Conservation (phyloP, 1,140 invertebrate species). For the Aethina tumida region DNA sequence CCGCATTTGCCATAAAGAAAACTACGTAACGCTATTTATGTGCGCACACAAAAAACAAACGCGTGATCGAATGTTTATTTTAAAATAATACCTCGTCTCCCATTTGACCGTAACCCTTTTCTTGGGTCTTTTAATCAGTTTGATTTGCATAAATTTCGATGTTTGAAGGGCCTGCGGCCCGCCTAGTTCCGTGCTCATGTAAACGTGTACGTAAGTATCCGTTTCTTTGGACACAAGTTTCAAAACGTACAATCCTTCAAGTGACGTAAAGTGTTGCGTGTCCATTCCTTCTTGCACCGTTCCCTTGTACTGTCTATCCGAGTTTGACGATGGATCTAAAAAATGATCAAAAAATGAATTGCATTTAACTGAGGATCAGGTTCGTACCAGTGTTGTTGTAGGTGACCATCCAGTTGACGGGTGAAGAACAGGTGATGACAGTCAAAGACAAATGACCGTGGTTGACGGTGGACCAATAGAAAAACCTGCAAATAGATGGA, state of each 20-base stretch:
- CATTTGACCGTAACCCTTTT: constrained; percentile 33
- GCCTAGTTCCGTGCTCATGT: constrained; percentile 31
- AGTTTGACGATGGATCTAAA: background rate
- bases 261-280: constrained; percentile 10
- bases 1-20: constrained; percentile 3
- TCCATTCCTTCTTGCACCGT: constrained; percentile 9
- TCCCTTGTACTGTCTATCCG: background rate
- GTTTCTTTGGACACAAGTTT: constrained; percentile 24
- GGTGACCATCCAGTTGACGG: constrained; percentile 27
- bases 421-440: constrained; percentile 34
- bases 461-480: constrained; percentile 26
- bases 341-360: constrained; percentile 1
- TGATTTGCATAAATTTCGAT: constrained; percentile 14
- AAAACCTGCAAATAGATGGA: constrained; percentile 25
- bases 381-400: background rate
- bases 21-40: constrained; percentile 3
- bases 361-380: background rate
- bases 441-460: constrained; percentile 30
- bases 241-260: constrained; percentile 22
- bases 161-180: constrained; percentile 26
- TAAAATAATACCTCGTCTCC: constrained; percentile 30
- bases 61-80: background rate
- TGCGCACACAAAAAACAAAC: background rate
- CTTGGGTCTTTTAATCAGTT: constrained; percentile 24
- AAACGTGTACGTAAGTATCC: constrained; percentile 32